Base-by-base conservation (phyloP, 2,113 vertebrate species). In the Alosa alosa region DNA sequence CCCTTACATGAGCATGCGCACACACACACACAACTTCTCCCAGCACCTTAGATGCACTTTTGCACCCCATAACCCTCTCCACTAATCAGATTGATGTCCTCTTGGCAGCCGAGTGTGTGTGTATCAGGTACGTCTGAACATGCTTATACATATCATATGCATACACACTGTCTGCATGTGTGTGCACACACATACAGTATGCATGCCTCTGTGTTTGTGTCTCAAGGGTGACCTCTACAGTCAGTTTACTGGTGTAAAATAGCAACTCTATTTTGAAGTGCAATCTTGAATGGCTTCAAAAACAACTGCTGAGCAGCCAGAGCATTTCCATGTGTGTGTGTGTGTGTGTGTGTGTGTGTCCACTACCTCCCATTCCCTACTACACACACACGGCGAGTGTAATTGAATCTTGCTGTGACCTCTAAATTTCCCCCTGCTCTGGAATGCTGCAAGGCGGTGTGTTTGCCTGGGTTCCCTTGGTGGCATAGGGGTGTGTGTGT, bases 151-250 rank as follows among this genome's bases (percentile, higher is more conserved):
- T 13, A 72, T 36, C 64, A 72, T 72, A 72, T 36, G 64, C 64
- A 10, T 72, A 55, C 17, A 55, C 17, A 5, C 15, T 55, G 15
- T 18, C 13, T 18, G 17, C 15, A 13, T 17, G 13, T 52, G 50
- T 52, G 15, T 52, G 50, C 11, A 5, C 47, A 49, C 47, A 49
- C 11, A 13, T 13, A 31, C 31, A 31, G 31, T 31, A 49, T 49
- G 47, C 47, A 49, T 52, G 50, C 13, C 15, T 52, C 9, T 52
- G 15, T 52, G 50, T 52, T 3, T 52, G 50, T 22, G 52, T 57
- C 20, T 64, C 57, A 64, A 64, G 57, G 57, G 57, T 64, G 22
- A 64, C 39, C 45, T 84, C 52, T 49, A 46, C 81, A 68, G 57
- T 83, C 17, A 36, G n/a, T 72, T 72, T 11, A 72, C 25, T 36